phyloP scores from a whole-genome alignment of 2,113 vertebrate species.

The Panthera tigris region DNA sequence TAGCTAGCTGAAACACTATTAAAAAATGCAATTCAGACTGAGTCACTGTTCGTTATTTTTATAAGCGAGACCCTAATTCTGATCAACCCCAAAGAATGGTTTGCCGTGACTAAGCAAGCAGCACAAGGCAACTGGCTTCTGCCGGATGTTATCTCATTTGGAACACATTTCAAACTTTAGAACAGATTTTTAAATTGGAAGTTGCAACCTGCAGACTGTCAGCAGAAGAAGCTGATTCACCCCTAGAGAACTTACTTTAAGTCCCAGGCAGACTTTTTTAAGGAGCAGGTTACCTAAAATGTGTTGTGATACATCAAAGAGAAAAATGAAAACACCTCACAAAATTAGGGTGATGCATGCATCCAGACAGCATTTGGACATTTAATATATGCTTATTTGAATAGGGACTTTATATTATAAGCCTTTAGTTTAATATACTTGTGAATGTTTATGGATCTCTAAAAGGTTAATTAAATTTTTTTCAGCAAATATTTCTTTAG shows the following conservation, averaged over 20 bases:
- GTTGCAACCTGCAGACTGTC: slow-evolving; percentile 73
- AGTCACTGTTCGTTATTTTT: slow-evolving; percentile 53
- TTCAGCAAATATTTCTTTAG: slow-evolving; percentile 49
- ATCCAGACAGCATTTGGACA: not conserved
- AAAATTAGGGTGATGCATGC: not conserved
- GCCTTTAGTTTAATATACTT: not conserved
- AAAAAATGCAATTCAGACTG: slow-evolving; percentile 55
- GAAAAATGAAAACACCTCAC: not conserved
- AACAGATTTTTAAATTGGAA: slow-evolving; percentile 76
- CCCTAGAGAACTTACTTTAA: slow-evolving; percentile 23
- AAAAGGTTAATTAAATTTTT: not conserved
- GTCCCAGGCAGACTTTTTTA: slow-evolving; percentile 34
- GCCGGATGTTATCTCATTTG: slow-evolving; percentile 74
- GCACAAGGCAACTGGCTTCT: slow-evolving; percentile 64
- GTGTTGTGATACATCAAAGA: slow-evolving; percentile 46
- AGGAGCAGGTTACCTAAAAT: slow-evolving; percentile 9
- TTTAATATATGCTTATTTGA: not conserved
- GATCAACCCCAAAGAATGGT: slow-evolving; percentile 67
- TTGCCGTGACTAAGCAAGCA: slow-evolving; percentile 81
- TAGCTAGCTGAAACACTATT: slow-evolving; percentile 50
- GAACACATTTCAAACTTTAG: slow-evolving; percentile 80
- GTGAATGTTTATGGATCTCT: not conserved
- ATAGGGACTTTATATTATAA: not conserved
- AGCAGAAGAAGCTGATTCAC: slow-evolving; percentile 73
- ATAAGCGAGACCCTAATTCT: slow-evolving; percentile 53